phyloP scores from a whole-genome alignment of 1,140 invertebrate genomes.

The Bombus waltoni region DNA sequence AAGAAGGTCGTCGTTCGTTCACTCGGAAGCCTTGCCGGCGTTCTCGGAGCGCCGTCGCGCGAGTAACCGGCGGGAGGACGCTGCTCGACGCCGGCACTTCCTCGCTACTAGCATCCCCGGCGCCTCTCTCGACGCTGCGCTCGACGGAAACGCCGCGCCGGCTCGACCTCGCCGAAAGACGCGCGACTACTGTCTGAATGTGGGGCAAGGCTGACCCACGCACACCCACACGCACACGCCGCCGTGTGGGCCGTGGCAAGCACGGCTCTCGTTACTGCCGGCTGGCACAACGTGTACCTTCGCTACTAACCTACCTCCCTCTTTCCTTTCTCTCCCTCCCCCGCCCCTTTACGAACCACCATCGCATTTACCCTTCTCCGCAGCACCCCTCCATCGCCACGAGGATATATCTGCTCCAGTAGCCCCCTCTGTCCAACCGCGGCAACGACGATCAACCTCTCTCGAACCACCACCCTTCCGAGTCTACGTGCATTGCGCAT shows the following conservation, averaged over 20 bases:
- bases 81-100: slow-evolving; percentile 66
- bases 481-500: slow-evolving; percentile 36
- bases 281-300: slow-evolving; percentile 81
- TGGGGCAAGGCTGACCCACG: slow-evolving; percentile 39
- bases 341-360: slow-evolving; percentile 30
- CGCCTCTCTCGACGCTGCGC: not conserved
- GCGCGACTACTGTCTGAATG: slow-evolving; percentile 40
- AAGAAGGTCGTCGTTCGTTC: slow-evolving; percentile 49
- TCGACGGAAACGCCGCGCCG: slow-evolving; percentile 28
- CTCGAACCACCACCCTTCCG: slow-evolving; percentile 56
- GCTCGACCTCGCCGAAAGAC: slow-evolving; percentile 32
- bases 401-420: slow-evolving; percentile 59
- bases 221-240: slow-evolving; percentile 26
- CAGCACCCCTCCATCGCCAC: slow-evolving; percentile 30
- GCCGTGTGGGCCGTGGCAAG: slow-evolving; percentile 75
- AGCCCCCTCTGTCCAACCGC: slow-evolving; percentile 30
- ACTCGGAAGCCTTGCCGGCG: slow-evolving; percentile 57
- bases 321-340: slow-evolving; percentile 34
- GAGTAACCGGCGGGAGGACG: slow-evolving; percentile 60
- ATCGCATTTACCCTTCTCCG: slow-evolving; percentile 2
- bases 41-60: slow-evolving; percentile 53
- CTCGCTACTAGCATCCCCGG: slow-evolving; percentile 56
- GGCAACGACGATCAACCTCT: slow-evolving; percentile 56
- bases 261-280: slow-evolving; percentile 80
- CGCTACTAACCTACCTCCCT: slow-evolving; percentile 75